These are phyloP conservation scores for Macaria liturata DNA, from an alignment of 2,888 invertebrate species.

Conservation along the genomic window DNA sequence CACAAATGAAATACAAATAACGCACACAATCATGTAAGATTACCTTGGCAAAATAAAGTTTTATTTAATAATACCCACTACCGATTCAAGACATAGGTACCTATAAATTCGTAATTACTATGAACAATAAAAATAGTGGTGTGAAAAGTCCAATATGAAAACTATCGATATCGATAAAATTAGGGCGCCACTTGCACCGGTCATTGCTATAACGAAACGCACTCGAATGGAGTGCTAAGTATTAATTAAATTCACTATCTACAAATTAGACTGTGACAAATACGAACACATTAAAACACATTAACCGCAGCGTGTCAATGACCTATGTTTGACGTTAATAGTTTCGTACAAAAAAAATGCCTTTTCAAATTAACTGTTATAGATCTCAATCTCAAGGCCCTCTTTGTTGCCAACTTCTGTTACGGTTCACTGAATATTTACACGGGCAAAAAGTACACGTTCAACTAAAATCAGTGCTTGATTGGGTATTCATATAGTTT, in stretches of 20 bases:
- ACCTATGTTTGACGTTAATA: conserved; percentile 8
- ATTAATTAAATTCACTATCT: background rate
- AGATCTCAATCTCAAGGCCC: conserved; percentile 19
- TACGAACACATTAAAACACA: background rate
- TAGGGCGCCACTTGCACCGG: too few relatives aligned
- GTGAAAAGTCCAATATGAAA: background rate
- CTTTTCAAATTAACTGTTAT: conserved; percentile 24
- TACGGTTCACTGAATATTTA: conserved; percentile 3
- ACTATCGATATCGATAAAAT: conserved; percentile 15
- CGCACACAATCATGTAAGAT: too few relatives aligned
- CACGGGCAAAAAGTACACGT: background rate
- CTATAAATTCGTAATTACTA: too few relatives aligned
- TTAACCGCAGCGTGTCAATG: conserved; percentile 14
- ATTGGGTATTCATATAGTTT: too few relatives aligned
- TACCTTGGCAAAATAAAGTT: too few relatives aligned
- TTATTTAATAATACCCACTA: too few relatives aligned
- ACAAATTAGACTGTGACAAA: background rate
- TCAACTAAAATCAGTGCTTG: background rate
- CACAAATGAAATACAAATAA: too few relatives aligned
- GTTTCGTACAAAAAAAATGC: conserved; percentile 25
- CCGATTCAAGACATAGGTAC: too few relatives aligned
- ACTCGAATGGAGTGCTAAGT: too few relatives aligned
- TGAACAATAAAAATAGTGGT: conserved; percentile 4
- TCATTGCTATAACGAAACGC: too few relatives aligned
- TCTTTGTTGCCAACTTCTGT: conserved; percentile 14